A percentile compares a stretch with the other conserved stretches of the same genome.
These are phyloP conservation scores for Criorhina ranunculi DNA, from an alignment of 2,888 invertebrate species.

Conservation along the genomic window DNA sequence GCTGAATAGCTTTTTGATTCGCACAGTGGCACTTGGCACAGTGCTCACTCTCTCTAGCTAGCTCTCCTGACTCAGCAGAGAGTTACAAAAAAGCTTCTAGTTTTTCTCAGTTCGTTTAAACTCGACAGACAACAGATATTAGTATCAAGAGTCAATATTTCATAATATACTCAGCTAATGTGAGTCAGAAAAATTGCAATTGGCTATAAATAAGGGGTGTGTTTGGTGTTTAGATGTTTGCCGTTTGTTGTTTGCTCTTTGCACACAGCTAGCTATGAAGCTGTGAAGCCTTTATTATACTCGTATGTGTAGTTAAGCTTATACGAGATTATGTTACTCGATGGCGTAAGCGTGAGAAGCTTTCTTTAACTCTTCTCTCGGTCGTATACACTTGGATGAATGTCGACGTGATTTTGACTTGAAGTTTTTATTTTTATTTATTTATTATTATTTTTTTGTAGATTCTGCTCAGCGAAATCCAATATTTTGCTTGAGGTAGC, in stretches of 20 bases:
- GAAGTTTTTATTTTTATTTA: constrained; percentile 16
- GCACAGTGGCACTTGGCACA: constrained; percentile 49
- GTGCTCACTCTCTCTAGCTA: constrained; percentile 44
- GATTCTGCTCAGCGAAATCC: constrained; percentile 10
- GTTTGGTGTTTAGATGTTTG: constrained; percentile 31
- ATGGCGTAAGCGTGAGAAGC: constrained; percentile 26
- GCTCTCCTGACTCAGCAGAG: neutral
- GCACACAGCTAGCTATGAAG: constrained; percentile 19
- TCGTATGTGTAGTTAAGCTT: constrained; percentile 24
- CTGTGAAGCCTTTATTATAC: neutral
- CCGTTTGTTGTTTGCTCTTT: constrained; percentile 6
- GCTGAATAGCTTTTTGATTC: constrained; percentile 31
- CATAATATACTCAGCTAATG: constrained; percentile 47
- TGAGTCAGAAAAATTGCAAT: constrained; percentile 51
- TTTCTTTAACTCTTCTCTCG: constrained; percentile 49
- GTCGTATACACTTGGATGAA: constrained; percentile 11
- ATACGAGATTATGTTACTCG: constrained; percentile 20
- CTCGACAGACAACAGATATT: constrained; percentile 22
- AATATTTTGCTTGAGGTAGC: constrained; percentile 38
- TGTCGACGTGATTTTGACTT: constrained; percentile 20
- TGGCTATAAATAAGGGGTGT: constrained; percentile 63
- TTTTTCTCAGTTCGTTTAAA: constrained; percentile 15
- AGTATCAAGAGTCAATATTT: constrained; percentile 36
- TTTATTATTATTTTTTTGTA: too few relatives aligned
- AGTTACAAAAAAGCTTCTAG: constrained; percentile 23